Evolutionary conservation across 2,888 invertebrate species (phyloP), one percentile per base, ranked within the genome.

Genomic region (Cordilura impudica): DNA sequence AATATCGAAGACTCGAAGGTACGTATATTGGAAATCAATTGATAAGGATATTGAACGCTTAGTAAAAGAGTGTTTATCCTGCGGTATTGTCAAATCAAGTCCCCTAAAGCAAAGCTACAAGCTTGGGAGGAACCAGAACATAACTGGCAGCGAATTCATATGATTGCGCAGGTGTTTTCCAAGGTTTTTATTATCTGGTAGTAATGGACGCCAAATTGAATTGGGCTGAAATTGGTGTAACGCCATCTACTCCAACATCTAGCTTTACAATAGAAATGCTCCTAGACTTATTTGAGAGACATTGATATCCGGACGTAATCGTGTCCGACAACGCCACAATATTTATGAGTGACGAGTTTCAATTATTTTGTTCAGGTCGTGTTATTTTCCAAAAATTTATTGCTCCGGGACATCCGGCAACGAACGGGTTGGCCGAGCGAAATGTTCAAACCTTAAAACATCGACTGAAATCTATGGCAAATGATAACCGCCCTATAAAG

Each of bases 401-500:
- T 16, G 71, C 56, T 31, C 79, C 74, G 31, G 63, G 72, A n/a
- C 69, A 76, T 49, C 70, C n/a, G n/a, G n/a, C n/a, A n/a, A n/a
- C n/a, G n/a, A n/a, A n/a, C n/a, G n/a, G n/a, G n/a, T n/a, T n/a
- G n/a, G n/a, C n/a, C n/a, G n/a, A n/a, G n/a, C n/a, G n/a, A n/a
- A n/a, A n/a, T n/a, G n/a, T n/a, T n/a, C n/a, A n/a, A n/a, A n/a
- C n/a, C n/a, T n/a, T n/a, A n/a, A n/a, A n/a, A n/a, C n/a, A n/a
- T n/a, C n/a, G n/a, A n/a, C n/a, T n/a, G n/a, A 61, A 61, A 29
- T 54, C 71, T 14, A 67, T 76, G 72, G 2, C 1, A 12, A 10
- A 72, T 10, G 72, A 76, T 10, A n/a, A 47, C 85, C 93, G 93
- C 91, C 92, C 63, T 16, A 66, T 72, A 6, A 31, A 16, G 0